These are phyloP conservation scores for Cecidostiba fungosa DNA, from an alignment of 2,888 invertebrate species.

Conservation along the genomic window DNA sequence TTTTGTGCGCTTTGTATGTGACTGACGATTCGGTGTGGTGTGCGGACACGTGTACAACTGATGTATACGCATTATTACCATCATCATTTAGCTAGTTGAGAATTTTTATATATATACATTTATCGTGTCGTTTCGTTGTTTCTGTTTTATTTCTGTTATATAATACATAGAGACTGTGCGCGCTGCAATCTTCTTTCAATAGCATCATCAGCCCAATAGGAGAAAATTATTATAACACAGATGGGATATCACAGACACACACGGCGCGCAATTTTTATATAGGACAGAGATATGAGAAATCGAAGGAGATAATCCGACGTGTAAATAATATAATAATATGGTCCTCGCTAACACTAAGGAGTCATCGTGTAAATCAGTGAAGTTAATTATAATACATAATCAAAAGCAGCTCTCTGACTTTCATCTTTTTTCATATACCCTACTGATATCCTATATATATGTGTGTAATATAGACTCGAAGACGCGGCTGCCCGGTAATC, in stretches of 20 bases:
- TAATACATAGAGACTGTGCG: too few species aligned
- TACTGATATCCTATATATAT: background rate
- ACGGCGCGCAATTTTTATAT: too few species aligned
- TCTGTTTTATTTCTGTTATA: too few species aligned
- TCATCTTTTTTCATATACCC: background rate
- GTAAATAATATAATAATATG: constrained; percentile 57
- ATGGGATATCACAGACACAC: too few species aligned
- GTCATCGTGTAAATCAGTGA: constrained; percentile 44
- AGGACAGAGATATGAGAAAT: background rate
- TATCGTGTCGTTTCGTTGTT: too few species aligned
- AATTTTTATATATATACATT: too few species aligned
- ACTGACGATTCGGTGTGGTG: too few species aligned
- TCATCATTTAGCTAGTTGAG: background rate
- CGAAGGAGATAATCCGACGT: too few species aligned
- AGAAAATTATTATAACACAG: too few species aligned
- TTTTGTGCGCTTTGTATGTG: background rate
- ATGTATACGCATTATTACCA: background rate
- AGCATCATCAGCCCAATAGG: too few species aligned
- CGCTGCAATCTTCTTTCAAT: too few species aligned
- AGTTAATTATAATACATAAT: constrained; percentile 47
- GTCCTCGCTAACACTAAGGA: constrained; percentile 47
- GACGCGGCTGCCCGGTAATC: background rate
- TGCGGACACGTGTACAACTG: too few species aligned
- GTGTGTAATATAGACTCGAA: background rate
- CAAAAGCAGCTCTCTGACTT: background rate